These are phyloP conservation scores for Lacanobia oleracea DNA, from an alignment of 2,888 invertebrate genomes.

Conservation along the genomic window DNA sequence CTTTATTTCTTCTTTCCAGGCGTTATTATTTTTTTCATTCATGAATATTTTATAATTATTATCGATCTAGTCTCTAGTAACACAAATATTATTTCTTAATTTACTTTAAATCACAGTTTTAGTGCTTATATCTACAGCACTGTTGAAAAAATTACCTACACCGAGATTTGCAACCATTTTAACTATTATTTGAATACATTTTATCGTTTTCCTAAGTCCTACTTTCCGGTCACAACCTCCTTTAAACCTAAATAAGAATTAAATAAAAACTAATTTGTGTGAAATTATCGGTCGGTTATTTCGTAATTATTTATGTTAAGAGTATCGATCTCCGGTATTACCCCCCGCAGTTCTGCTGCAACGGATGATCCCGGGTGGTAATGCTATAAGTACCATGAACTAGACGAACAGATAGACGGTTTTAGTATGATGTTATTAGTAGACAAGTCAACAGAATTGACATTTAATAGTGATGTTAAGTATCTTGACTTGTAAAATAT, in stretches of 20 bases:
- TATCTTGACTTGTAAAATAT: too few relatives aligned
- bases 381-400: constrained; percentile 19
- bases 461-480: too few relatives aligned
- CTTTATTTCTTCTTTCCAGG: not conserved
- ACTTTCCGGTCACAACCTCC: not conserved
- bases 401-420: not conserved
- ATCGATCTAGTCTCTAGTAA: too few relatives aligned
- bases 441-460: not conserved
- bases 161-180: constrained; percentile 2
- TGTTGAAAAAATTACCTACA: constrained; percentile 4
- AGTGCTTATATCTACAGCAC: not conserved
- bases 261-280: constrained; percentile 11
- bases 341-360: constrained; percentile 24
- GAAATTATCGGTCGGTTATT: constrained; percentile 36
- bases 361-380: constrained; percentile 33
- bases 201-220: not conserved
- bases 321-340: constrained; percentile 22
- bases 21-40: not conserved
- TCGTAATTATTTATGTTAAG: constrained; percentile 25
- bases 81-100: not conserved
- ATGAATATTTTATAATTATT: not conserved
- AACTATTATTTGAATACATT: not conserved
- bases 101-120: not conserved
- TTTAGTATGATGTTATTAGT: constrained; percentile 8
- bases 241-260: not conserved